A percentile compares a stretch with the other conserved stretches of the same genome.
These are phyloP conservation scores for Aphelinus atriplicis DNA, from an alignment of 1,140 invertebrate genomes.

Conservation along the genomic window DNA sequence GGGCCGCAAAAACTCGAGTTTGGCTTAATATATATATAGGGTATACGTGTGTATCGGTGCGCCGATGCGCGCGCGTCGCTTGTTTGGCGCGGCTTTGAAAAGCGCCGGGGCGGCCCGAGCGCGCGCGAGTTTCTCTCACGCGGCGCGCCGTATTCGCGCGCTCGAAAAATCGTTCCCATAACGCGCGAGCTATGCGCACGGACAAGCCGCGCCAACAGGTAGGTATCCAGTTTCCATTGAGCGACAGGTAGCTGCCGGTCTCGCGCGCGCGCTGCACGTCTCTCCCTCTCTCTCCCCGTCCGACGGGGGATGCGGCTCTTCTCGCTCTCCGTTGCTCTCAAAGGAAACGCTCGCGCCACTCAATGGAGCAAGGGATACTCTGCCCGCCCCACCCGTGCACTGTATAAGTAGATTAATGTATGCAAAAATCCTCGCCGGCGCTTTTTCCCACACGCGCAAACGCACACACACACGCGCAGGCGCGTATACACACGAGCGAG, in stretches of 20 bases:
- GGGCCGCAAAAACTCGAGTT: slow-evolving; percentile 12
- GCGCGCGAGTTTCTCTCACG: not conserved
- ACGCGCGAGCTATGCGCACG: not conserved
- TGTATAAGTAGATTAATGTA: slow-evolving; percentile 40
- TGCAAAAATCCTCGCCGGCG: slow-evolving; percentile 28
- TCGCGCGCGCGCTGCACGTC: not conserved
- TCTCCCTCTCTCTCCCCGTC: not conserved
- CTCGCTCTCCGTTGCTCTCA: slow-evolving; percentile 5
- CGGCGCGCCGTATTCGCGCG: slow-evolving; percentile 10
- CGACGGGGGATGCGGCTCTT: not conserved
- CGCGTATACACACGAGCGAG: no score
- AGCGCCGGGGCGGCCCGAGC: not conserved
- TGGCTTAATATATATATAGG: slow-evolving; percentile 6
- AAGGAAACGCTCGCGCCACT: slow-evolving; percentile 14
- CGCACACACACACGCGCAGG: no score
- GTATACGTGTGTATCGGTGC: not conserved
- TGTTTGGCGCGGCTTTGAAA: not conserved
- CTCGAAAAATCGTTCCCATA: slow-evolving; percentile 41
- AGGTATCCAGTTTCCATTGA: slow-evolving; percentile 42
- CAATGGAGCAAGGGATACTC: slow-evolving; percentile 13
- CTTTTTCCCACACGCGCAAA: slow-evolving; percentile 33
- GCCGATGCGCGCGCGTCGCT: not conserved
- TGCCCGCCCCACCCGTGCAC: not conserved
- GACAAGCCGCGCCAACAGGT: slow-evolving; percentile 20
- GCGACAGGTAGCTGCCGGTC: slow-evolving; percentile 37